Conservation (phyloP, 2,113 vertebrate species). For the Lathamus discolor region DNA sequence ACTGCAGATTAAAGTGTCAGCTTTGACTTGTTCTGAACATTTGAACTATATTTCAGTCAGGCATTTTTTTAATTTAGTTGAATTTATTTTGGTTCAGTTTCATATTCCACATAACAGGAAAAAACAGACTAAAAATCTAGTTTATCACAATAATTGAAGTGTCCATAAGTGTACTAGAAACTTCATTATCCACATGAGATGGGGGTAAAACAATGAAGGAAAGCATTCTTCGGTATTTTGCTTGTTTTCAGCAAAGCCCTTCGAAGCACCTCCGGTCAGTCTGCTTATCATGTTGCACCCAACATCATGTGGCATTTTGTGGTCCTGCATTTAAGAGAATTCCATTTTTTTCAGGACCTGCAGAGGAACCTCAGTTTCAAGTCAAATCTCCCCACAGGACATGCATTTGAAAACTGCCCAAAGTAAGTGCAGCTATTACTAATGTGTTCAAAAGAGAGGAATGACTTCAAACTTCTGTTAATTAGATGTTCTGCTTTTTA, state of each 20-base stretch:
- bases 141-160: not conserved
- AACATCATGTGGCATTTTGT: not conserved
- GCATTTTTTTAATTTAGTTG: not conserved
- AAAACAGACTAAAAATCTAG: not conserved
- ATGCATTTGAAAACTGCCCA: not conserved
- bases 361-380: not conserved
- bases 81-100: not conserved
- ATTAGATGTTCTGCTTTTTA: not conserved
- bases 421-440: not conserved
- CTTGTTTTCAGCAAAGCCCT: not conserved
- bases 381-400: not conserved
- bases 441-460: not conserved
- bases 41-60: not conserved
- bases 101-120: not conserved
- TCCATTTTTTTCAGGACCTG: not conserved
- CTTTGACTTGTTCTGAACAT: not conserved
- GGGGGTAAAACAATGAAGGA: not conserved
- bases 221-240: not conserved
- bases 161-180: not conserved
- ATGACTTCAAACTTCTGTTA: not conserved
- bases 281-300: not conserved
- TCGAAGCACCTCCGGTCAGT: not conserved
- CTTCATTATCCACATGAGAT: not conserved
- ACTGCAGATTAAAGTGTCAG: not conserved
- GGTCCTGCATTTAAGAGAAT: not conserved